Base-by-base conservation (phyloP, 2,113 vertebrate genomes). In the Lucifuga dentata region DNA sequence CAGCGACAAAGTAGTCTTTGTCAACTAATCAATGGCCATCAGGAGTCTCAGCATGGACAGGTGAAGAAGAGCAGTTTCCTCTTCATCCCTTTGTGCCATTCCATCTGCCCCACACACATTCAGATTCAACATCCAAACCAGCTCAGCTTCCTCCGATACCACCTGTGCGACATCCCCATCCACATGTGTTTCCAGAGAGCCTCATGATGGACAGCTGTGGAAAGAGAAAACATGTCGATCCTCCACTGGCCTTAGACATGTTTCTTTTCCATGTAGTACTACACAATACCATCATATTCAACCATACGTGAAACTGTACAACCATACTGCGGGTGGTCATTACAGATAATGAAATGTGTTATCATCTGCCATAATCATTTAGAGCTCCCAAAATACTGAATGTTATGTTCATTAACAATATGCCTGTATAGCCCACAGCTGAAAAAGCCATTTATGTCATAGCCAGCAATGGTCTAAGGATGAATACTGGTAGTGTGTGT, bases 131-230 rank as follows among this genome's bases (percentile, higher is more conserved):
- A 38, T 48, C 40, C 62, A 56, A 60, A 32, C 58, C 52, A 66
- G 56, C 48, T 59, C 15, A 8, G 49, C 46, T 58, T 13, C 24
- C 12, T 66, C 62, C 32, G 63, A 24, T 20, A 44, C 32, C 26
- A 12, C 44, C 11, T 13, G 9, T 17, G 61, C 79, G 12, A 56
- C 2, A 57, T 35, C 24, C 16, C 16, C 2, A 1, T 36, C 20
- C 5, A n/a, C n/a, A n/a, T n/a, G n/a, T 68, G 39, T 41, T 55
- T 72, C 40, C 33, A 43, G 12, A 74, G 57, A 24, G 21, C 49
- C 11, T 50, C 74, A 79, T 63, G 52, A 45, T 64, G 49, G 73
- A 21, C 58, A 72, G 61, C 48, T 83, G 76, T 80, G 69, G 72
- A 76, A 83, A 56, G 62, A 67, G 45, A 68, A 76, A 46, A 64